Base-by-base conservation (phyloP, 2,113 vertebrate genomes). In the Amia ocellicauda region DNA sequence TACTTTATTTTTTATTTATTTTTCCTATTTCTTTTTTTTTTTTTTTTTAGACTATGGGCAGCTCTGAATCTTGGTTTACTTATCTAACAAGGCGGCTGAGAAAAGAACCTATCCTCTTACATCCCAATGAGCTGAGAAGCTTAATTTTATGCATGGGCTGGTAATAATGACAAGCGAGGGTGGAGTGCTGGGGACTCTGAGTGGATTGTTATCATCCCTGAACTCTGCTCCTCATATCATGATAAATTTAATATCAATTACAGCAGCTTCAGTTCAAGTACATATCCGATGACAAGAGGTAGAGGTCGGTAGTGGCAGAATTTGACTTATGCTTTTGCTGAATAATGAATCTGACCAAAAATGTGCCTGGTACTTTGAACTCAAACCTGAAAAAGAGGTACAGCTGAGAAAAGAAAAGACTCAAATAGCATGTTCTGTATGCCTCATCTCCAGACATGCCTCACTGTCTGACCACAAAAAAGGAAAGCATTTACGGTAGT, bases 181-280 rank as follows among this genome's bases (percentile, higher is more conserved):
- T 50, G 71, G 68, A 69, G 62, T 69, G 68, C 67, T 66, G 45
- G 70, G 45, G 45, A 67, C 75, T 79, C 76, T 73, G 69, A 78
- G 78, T 75, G 76, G 69, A 68, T 73, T 58, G 69, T 67, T 27
- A 58, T 47, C 43, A 47, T 74, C 78, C 77, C 78, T 77, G 77
- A 81, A 81, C 74, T 73, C 65, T 66, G 80, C 74, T 60, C 74
- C 79, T 78, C 74, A 73, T 79, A 80, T 77, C 63, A 76, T 73
- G 75, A 75, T 17, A 70, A 78, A 79, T 81, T 81, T 80, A 82
- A 74, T 74, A 83, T 86, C 81, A 80, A 80, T 86, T 85, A 83
- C 82, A 75, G 71, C 45, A 2, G 4, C 14, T 47, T 19, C 11
- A 16, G 10, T 47, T 19, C 14, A 47, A 47, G 45, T 19, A 17